Conservation (phyloP, 2,888 invertebrate species). For the Cephonodes hylas region DNA sequence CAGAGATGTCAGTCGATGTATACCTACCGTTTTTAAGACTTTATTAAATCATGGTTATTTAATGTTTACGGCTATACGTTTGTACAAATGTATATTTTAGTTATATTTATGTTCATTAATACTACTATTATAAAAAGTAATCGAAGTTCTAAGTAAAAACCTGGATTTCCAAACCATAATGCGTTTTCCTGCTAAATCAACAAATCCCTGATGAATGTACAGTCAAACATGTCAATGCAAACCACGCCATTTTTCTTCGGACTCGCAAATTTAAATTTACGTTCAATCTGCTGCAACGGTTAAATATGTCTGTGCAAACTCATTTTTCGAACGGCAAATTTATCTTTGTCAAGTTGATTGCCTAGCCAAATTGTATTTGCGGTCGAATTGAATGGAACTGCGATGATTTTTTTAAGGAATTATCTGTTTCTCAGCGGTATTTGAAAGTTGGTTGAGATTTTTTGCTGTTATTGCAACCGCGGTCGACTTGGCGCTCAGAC, state of each 20-base stretch:
- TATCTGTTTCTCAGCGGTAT: conserved; percentile 6
- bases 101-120: no score
- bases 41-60: no score
- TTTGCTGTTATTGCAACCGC: conserved; percentile 54
- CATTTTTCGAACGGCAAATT: conserved; percentile 1
- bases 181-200: background rate
- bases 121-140: no score
- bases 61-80: no score
- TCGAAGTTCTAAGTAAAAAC: no score
- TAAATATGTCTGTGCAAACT: background rate
- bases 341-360: background rate
- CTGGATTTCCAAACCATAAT: background rate
- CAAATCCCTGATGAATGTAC: conserved; percentile 16
- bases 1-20: no score
- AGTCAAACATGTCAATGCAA: conserved; percentile 14
- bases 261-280: background rate
- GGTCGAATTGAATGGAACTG: background rate
- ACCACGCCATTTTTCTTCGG: conserved; percentile 15
- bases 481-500: conserved; percentile 54
- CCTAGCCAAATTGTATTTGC: background rate
- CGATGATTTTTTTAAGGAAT: conserved; percentile 12
- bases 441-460: conserved; percentile 27
- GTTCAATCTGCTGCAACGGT: background rate
- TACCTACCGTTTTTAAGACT: no score
- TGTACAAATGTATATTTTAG: no score